phyloP scores from a whole-genome alignment of 2,888 invertebrate species.

The Drosophila meridionalis region DNA sequence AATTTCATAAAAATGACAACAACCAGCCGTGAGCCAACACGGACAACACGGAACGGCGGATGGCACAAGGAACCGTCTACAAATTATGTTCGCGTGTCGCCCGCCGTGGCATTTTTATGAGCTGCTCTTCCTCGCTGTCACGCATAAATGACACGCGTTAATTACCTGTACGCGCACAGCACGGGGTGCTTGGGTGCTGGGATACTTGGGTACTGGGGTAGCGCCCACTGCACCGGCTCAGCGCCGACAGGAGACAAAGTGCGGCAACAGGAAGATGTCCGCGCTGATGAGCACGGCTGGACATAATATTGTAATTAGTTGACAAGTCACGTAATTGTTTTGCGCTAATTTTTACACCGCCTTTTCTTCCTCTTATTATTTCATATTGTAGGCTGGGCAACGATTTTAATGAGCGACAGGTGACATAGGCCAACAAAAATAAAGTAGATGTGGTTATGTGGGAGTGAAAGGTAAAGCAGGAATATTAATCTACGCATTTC shows the following conservation, averaged over 20 bases:
- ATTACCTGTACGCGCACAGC: slow-evolving; percentile 55
- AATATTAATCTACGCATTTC: background rate
- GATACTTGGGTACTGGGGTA: background rate
- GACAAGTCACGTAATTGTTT: slow-evolving; percentile 81
- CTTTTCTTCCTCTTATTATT: background rate
- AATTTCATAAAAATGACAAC: slow-evolving; percentile 70
- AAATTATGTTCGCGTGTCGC: slow-evolving; percentile 77
- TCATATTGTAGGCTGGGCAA: slow-evolving; percentile 13
- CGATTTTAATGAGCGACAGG: slow-evolving; percentile 25
- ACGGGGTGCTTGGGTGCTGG: background rate
- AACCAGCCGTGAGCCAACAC: slow-evolving; percentile 3
- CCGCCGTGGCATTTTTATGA: slow-evolving; percentile 72
- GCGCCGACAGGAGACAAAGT: slow-evolving; percentile 37
- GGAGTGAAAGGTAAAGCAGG: background rate
- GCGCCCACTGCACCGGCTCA: background rate
- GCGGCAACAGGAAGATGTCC: slow-evolving; percentile 46
- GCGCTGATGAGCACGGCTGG: slow-evolving; percentile 36
- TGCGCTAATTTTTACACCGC: slow-evolving; percentile 46
- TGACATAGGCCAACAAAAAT: background rate
- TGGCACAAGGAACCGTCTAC: slow-evolving; percentile 45
- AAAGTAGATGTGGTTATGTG: background rate
- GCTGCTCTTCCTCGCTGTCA: slow-evolving; percentile 51
- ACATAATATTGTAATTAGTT: slow-evolving; percentile 81
- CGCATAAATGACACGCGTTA: slow-evolving; percentile 75
- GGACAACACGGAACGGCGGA: background rate